Evolutionary conservation across 2,113 vertebrate genomes (phyloP).

Genomic region (Cygnus atratus): DNA sequence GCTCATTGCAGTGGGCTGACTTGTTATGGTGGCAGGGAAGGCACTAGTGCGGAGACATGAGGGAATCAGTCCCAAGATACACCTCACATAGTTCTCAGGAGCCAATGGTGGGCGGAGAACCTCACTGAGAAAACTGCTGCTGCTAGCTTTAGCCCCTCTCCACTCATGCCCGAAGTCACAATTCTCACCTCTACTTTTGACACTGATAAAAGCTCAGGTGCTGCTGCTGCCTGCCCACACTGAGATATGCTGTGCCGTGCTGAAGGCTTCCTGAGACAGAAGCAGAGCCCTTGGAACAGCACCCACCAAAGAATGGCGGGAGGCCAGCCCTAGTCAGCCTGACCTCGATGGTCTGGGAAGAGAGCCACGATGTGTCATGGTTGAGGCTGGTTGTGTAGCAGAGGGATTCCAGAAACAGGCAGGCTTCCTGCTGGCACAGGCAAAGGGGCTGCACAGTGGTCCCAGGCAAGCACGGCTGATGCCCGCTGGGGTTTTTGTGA

Average conservation of each 20-base stretch:
- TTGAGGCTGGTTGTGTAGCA: neutral
- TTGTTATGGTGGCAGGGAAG: neutral
- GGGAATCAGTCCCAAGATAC: neutral
- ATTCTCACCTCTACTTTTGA: neutral
- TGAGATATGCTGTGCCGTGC: neutral
- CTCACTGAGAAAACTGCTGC: neutral
- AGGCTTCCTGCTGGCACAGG: neutral
- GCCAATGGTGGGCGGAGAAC: neutral
- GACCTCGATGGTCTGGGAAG: conserved; percentile 66
- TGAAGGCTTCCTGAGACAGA: conserved; percentile 7
- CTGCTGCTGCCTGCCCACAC: neutral
- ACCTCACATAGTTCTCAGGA: neutral
- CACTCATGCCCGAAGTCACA: neutral
- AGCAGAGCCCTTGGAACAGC: conserved; percentile 43
- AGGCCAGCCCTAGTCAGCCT: conserved; percentile 45
- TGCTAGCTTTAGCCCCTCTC: neutral
- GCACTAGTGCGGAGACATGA: neutral
- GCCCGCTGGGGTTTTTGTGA: neutral
- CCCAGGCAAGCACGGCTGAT: neutral
- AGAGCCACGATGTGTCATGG: conserved; percentile 51
- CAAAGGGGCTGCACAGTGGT: neutral
- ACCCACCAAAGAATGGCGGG: conserved; percentile 13
- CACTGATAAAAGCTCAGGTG: neutral
- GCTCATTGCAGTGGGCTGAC: neutral
- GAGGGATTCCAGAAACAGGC: conserved; percentile 23